These are phyloP conservation scores for Melozone crissalis DNA, from an alignment of 2,113 vertebrate species.

Conservation along the genomic window DNA sequence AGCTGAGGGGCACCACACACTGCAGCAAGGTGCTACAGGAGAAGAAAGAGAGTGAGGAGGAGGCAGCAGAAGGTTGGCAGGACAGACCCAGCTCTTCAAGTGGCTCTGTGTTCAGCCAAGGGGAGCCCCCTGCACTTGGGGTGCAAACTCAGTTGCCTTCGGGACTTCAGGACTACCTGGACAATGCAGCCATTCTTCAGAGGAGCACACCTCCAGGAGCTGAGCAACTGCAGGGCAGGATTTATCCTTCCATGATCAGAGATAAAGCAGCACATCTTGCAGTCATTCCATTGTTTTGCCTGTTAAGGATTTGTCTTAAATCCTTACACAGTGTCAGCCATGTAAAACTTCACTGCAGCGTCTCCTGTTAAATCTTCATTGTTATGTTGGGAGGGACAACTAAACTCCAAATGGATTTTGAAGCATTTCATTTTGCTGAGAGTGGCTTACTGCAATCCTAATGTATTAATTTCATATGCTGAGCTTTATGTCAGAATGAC, in stretches of 20 bases:
- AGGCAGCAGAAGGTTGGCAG: not conserved
- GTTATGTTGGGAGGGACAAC: not conserved
- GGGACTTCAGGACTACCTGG: accelerated
- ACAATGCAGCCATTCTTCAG: not conserved
- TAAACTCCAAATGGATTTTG: constrained; percentile 1
- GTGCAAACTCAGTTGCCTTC: not conserved
- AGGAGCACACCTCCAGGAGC: not conserved
- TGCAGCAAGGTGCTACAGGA: not conserved
- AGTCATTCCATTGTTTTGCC: not conserved
- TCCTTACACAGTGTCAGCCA: not conserved
- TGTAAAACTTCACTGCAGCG: not conserved
- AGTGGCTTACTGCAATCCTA: not conserved
- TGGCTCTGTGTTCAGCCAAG: not conserved
- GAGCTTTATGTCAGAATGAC: not conserved
- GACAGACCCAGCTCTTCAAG: not conserved
- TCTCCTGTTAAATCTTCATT: not conserved
- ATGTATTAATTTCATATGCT: constrained; percentile 4
- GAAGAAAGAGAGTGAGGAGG: not conserved
- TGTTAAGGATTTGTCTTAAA: not conserved
- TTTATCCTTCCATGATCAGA: not conserved
- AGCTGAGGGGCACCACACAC: not conserved
- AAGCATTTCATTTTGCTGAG: not conserved
- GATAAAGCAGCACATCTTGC: not conserved
- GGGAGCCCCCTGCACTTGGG: not conserved
- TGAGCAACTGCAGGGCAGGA: not conserved